Conservation (phyloP, 2,888 invertebrate genomes). For the Xestia xanthographa region DNA sequence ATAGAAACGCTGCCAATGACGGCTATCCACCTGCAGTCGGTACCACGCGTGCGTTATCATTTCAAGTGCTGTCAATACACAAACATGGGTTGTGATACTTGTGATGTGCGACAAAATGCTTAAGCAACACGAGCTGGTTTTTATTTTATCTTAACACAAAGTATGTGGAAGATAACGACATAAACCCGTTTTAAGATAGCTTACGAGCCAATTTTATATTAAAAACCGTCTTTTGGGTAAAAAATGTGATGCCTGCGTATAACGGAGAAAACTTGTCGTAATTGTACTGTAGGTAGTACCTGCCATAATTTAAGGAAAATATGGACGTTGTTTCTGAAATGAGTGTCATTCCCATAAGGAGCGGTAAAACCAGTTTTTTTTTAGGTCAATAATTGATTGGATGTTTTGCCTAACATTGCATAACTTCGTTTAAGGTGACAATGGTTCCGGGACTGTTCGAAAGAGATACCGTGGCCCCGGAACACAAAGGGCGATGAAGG, state of each 20-base stretch:
- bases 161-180: conserved; percentile 40
- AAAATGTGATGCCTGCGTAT: conserved; percentile 15
- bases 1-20: conserved; percentile 18
- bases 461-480: no score
- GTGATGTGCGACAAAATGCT: conserved; percentile 22
- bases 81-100: conserved; percentile 18
- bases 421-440: background rate
- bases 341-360: conserved; percentile 14
- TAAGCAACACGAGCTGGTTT: conserved; percentile 12
- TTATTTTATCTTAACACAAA: conserved; percentile 37
- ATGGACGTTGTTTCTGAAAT: conserved; percentile 28
- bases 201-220: conserved; percentile 17
- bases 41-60: conserved; percentile 37
- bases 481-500: no score
- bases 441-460: no score
- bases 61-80: conserved; percentile 57
- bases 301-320: conserved; percentile 46
- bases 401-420: conserved; percentile 18
- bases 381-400: conserved; percentile 29
- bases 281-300: conserved; percentile 24
- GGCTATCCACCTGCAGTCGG: background rate
- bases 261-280: conserved; percentile 44
- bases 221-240: conserved; percentile 35
- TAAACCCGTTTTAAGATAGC: conserved; percentile 37
- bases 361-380: conserved; percentile 31